Evolutionary conservation across 2,113 vertebrate genomes (phyloP), one percentile per base, ranked within the genome.

Genomic region (Dicentrarchus labrax): DNA sequence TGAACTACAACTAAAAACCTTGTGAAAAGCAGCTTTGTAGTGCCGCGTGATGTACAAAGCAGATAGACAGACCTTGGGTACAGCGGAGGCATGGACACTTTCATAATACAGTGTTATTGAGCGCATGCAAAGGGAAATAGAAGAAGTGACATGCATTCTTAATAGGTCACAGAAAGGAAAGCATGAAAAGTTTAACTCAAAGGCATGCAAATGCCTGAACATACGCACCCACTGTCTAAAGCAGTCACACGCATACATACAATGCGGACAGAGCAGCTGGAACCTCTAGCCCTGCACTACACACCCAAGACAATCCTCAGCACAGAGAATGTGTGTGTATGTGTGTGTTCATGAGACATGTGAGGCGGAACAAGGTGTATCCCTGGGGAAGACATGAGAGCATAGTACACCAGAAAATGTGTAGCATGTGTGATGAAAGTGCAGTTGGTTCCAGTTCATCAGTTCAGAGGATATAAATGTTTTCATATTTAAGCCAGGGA

Each of bases 201-300:
- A 80, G 45, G 11, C 13, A 69, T 16, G 2, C 0, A 56, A 66
- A 73, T 36, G 17, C 43, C 4, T 30, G 30, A 47, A 62, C 24
- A 17, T 64, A 73, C 36, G 83, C n/a, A 77, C 62, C 50, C 24
- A 66, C 1, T 68, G n/a, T 36, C 43, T 9, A 50, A 64, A 17
- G 9, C 38, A 36, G 6, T 19, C 21, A 48, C 67, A 47, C 47
- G 24, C 22, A 38, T 2, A 78, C 24, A 65, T 1, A 75, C 4
- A 73, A 50, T 11, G 30, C 24, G 85, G 86, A 92, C 89, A 89
- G 89, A 93, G 91, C 92, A 92, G 88, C 91, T 89, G 82, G 65
- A 87, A 87, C 83, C 81, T 68, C 81, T 88, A 91, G 12, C 72
- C 89, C 79, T 89, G 78, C 11, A 57, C 77, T 87, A 79, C 57